Base-by-base conservation (phyloP, 2,113 vertebrate genomes). In the Nansenia antarctica region DNA sequence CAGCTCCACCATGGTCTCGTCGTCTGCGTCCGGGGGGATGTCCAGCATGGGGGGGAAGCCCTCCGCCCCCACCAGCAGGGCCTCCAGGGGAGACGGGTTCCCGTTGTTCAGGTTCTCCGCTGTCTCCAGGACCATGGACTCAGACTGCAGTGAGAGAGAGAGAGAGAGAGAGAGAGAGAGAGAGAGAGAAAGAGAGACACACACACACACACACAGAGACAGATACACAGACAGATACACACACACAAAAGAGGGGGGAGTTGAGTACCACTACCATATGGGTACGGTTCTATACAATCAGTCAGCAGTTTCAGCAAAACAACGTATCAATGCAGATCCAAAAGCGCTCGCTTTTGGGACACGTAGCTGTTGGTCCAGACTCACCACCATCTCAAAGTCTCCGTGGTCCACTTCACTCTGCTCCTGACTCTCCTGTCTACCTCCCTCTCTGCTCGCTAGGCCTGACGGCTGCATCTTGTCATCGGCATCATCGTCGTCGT, bases 321-420 rank as follows among this genome's bases (percentile, higher is more conserved):
- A n/a, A n/a, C n/a, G n/a, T n/a, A n/a, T n/a, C n/a, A n/a, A n/a
- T n/a, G n/a, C n/a, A n/a, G n/a, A n/a, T n/a, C n/a, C n/a, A n/a
- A n/a, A n/a, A n/a, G n/a, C n/a, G n/a, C n/a, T n/a, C n/a, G n/a
- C n/a, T n/a, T n/a, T n/a, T n/a, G n/a, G 24, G 22, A 14, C n/a
- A 22, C n/a, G n/a, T n/a, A 37, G 52, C 53, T 15, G 3, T 35
- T 59, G 12, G 42, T 18, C 66, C 24, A 77, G 77, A 73, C 95
- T 95, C 86, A 99, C 98, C 95, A 99, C 98, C 98, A 99, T 99
- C 88, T 99, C 98, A 11, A 99, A 99, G 89, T 99, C 98, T 0
- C 96, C 95, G 0, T 99, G 96, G 79, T 99, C 98, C 82, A 98
- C 96, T 83, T 99, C 98, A 1, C 69, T 95, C 82, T 98, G 98